Conservation (phyloP, 1,140 invertebrate species). For the Drosophila setifemur region DNA sequence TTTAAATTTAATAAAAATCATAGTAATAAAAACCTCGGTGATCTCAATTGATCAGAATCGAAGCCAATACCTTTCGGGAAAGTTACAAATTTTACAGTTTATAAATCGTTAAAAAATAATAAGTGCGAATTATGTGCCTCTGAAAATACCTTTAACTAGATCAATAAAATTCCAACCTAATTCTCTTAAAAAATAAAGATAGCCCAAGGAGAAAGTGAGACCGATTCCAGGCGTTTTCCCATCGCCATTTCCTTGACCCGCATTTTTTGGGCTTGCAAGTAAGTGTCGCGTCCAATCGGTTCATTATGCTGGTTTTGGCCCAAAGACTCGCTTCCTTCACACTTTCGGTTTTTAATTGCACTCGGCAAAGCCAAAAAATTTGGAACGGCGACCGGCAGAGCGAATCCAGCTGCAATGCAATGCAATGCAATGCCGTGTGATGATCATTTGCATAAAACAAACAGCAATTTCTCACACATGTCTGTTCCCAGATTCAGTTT, state of each 20-base stretch:
- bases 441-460: constrained; percentile 79
- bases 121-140: no score
- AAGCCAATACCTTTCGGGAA: no score
- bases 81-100: no score
- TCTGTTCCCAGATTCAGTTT: background rate
- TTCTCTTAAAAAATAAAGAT: background rate
- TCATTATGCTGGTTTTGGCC: constrained; percentile 14
- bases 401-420: constrained; percentile 44
- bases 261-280: background rate
- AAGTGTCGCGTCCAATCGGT: constrained; percentile 3
- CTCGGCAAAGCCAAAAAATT: constrained; percentile 12
- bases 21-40: no score
- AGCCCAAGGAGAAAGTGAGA: constrained; percentile 9
- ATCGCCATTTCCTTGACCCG: background rate
- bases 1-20: no score
- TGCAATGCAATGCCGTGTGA: constrained; percentile 31
- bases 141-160: background rate
- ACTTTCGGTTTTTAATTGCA: constrained; percentile 75
- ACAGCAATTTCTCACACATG: constrained; percentile 74
- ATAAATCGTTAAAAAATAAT: no score
- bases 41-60: no score
- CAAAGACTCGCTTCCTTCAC: constrained; percentile 44
- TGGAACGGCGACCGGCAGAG: constrained; percentile 37
- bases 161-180: background rate
- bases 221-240: background rate